Conservation (phyloP, 1,140 invertebrate genomes). For the Rhagoletis pomonella region DNA sequence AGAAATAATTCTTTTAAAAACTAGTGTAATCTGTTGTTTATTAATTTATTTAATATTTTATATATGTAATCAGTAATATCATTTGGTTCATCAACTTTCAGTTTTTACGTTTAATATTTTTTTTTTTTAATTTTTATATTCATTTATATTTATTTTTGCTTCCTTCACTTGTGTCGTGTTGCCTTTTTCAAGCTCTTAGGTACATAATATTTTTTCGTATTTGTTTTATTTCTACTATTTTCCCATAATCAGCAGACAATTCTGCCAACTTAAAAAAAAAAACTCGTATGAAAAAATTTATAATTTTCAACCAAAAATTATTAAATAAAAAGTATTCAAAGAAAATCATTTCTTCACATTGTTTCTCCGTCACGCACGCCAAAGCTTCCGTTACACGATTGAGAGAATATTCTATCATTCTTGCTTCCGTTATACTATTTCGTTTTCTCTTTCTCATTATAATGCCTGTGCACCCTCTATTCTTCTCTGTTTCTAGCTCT, state of each 20-base stretch:
- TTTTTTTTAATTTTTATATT: background rate
- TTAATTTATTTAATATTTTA: background rate
- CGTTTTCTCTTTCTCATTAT: no score
- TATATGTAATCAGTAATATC: constrained; percentile 27
- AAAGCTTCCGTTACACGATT: no score
- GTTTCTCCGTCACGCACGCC: no score
- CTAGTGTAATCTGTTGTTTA: background rate
- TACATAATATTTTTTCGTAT: background rate
- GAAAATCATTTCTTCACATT: no score
- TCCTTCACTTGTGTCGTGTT: background rate
- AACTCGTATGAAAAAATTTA: background rate
- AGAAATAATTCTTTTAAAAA: background rate
- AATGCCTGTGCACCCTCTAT: no score
- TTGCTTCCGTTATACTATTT: no score
- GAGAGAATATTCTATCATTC: no score
- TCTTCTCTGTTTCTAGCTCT: no score
- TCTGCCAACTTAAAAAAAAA: background rate
- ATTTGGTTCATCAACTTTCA: constrained; percentile 23
- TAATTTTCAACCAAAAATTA: background rate
- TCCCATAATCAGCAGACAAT: background rate
- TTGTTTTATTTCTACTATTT: background rate
- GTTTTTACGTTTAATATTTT: background rate
- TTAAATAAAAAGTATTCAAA: no score
- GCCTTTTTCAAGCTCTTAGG: constrained; percentile 9
- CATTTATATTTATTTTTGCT: background rate